phyloP scores from a whole-genome alignment of 2,888 invertebrate species.

The Clanis bilineata region DNA sequence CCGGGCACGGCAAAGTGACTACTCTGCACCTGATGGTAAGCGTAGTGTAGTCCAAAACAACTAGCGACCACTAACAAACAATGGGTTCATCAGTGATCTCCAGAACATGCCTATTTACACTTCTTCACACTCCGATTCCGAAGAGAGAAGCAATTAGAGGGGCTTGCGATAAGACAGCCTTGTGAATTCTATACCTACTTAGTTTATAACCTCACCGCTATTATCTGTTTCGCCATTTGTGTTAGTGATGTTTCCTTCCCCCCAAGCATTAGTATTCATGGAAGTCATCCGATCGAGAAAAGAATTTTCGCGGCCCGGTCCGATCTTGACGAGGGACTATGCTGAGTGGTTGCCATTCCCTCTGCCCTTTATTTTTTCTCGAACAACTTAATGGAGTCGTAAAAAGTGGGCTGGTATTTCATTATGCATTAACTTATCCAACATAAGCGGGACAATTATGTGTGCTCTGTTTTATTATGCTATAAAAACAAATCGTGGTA shows the following conservation, averaged over 20 bases:
- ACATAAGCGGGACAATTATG: conserved; percentile 47
- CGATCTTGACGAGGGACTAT: conserved; percentile 67
- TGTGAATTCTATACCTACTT: background rate
- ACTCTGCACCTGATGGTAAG: no score
- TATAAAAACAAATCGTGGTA: background rate
- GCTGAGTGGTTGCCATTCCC: conserved; percentile 75
- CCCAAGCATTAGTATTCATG: conserved; percentile 77
- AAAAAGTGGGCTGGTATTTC: conserved; percentile 70
- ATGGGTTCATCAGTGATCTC: no score
- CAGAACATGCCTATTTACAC: no score
- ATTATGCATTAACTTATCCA: conserved; percentile 68
- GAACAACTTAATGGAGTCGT: conserved; percentile 76
- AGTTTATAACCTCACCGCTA: conserved; percentile 36
- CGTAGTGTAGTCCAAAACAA: no score
- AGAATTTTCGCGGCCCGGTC: conserved; percentile 71
- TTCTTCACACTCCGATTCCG: no score
- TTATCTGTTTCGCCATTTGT: conserved; percentile 61
- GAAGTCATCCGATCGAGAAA: conserved; percentile 78
- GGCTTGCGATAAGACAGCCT: no score
- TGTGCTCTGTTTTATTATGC: conserved; percentile 30
- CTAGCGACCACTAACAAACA: no score
- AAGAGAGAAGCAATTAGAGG: no score
- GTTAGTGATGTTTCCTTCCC: conserved; percentile 60
- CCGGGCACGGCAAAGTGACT: no score
- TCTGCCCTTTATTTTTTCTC: conserved; percentile 69